Evolutionary conservation across 2,797 vertebrate species (phyloP).

Genomic region (Cossypha polioptera): DNA sequence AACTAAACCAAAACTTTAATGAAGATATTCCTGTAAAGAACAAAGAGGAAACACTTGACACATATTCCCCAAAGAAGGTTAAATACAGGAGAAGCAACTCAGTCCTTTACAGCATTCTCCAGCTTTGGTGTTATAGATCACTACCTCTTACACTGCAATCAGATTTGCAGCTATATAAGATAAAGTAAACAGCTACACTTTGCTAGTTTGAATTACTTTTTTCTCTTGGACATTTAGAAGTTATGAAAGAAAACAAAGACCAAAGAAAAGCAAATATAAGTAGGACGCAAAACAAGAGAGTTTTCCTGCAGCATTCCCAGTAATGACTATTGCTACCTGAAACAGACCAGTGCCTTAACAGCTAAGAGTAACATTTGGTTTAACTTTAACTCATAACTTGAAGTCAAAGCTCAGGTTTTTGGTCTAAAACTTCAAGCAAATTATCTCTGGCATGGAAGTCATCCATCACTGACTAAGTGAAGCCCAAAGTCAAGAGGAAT

Average conservation of each 20-base stretch:
- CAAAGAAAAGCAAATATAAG: neutral
- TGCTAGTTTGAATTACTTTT: neutral
- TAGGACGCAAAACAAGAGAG: neutral
- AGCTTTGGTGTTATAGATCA: neutral
- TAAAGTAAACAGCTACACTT: neutral
- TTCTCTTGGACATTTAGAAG: neutral
- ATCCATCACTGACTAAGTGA: neutral
- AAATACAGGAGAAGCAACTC: neutral
- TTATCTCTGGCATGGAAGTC: neutral
- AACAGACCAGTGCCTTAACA: neutral
- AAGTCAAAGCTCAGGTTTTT: neutral
- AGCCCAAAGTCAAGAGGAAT: neutral
- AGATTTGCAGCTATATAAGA: neutral
- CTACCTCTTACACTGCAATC: neutral
- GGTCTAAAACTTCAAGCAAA: neutral
- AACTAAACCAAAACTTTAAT: neutral
- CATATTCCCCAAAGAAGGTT: neutral
- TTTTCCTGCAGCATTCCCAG: neutral
- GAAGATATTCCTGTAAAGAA: neutral
- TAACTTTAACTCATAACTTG: neutral
- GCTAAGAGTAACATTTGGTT: neutral
- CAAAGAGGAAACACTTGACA: neutral
- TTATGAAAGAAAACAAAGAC: neutral
- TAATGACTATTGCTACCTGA: neutral
- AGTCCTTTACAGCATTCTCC: neutral